A percentile compares a stretch with the other conserved stretches of the same genome.
These are phyloP conservation scores for Galerucella pusilla DNA, from an alignment of 2,888 invertebrate species.

Conservation along the genomic window DNA sequence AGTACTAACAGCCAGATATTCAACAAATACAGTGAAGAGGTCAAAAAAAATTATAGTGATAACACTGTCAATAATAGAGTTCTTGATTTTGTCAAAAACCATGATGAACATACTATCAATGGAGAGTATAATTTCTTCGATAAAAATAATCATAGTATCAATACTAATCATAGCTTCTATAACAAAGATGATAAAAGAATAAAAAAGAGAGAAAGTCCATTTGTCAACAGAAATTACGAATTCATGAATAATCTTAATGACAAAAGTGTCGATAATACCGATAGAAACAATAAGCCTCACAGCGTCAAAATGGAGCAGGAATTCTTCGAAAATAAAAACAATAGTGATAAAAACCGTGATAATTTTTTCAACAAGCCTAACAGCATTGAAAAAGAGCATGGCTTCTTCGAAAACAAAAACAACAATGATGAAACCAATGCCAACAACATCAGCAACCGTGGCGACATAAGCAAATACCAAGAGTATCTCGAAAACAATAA, in stretches of 20 bases:
- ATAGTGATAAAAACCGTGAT: no score
- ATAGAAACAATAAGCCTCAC: not conserved
- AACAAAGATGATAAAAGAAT: not conserved
- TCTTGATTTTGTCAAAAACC: not conserved
- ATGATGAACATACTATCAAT: not conserved
- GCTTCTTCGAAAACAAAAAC: no score
- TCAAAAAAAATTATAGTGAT: not conserved
- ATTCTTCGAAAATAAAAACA: no score
- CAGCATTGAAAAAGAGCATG: no score
- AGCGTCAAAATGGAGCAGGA: no score
- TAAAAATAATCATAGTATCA: not conserved
- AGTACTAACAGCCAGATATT: not conserved
- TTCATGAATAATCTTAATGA: not conserved
- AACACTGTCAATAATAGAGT: not conserved
- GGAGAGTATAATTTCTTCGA: not conserved
- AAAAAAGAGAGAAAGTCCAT: not conserved
- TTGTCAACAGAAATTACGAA: not conserved
- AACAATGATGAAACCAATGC: no score
- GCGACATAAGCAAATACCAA: no score
- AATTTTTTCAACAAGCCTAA: no score
- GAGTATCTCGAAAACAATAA: no score
- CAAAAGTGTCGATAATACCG: no score
- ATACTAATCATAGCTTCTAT: not conserved
- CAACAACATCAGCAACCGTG: no score
- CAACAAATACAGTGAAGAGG: not conserved